phyloP scores from a whole-genome alignment of 2,797 vertebrate genomes.

The Coluber constrictor region DNA sequence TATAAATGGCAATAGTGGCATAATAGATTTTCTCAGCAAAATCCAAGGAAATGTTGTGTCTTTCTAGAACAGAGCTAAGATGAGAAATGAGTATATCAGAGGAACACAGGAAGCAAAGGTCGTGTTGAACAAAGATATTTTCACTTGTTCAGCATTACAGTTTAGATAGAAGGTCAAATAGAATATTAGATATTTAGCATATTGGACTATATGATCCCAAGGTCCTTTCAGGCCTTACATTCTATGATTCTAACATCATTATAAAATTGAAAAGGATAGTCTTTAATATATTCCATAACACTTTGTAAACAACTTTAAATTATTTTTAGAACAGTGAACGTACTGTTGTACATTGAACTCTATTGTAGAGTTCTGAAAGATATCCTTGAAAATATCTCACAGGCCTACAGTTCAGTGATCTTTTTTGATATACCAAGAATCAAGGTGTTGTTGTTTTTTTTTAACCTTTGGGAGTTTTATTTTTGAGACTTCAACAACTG shows the following conservation, averaged over 20 bases:
- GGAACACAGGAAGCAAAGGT: background rate
- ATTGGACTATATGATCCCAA: background rate
- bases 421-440: constrained; percentile 17
- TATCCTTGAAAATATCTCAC: constrained; percentile 10
- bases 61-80: background rate
- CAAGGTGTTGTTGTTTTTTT: constrained; percentile 1
- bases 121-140: background rate
- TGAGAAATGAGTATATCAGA: background rate
- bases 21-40: background rate
- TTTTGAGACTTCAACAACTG: constrained; percentile 49
- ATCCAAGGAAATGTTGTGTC: background rate
- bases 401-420: background rate
- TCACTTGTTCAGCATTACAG: background rate
- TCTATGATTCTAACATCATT: background rate
- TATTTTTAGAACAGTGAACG: background rate
- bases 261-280: background rate
- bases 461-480: constrained; percentile 34
- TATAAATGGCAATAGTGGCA: background rate
- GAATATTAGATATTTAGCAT: background rate
- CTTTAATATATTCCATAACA: background rate
- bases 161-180: background rate
- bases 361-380: background rate
- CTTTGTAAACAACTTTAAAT: background rate
- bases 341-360: background rate
- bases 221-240: background rate